Evolutionary conservation across 2,113 vertebrate species (phyloP).

Genomic region (Chlorodrepanis virens): DNA sequence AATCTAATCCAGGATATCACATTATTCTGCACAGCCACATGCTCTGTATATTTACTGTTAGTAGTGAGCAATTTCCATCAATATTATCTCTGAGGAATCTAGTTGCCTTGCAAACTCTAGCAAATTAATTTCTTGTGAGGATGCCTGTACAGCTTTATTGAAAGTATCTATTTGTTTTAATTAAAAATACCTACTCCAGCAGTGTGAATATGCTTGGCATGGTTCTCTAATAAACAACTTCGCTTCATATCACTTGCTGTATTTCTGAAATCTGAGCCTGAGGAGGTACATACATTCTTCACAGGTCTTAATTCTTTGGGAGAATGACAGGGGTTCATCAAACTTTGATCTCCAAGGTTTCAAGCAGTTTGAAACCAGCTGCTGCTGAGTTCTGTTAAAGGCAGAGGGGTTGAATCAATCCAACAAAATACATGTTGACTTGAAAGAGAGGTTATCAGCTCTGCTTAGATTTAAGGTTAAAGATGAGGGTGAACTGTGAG

Average conservation of each 20-base stretch:
- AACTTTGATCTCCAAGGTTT: slow-evolving; percentile 14
- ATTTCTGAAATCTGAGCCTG: not conserved
- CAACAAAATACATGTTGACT: not conserved
- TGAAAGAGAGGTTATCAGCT: slow-evolving; percentile 10
- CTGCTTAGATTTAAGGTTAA: slow-evolving; percentile 4
- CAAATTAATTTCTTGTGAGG: not conserved
- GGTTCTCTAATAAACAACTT: not conserved
- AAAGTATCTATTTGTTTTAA: not conserved
- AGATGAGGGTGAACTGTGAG: not conserved
- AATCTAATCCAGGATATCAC: not conserved
- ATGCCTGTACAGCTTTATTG: not conserved
- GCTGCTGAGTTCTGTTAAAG: not conserved
- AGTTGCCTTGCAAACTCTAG: not conserved
- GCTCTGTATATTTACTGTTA: not conserved
- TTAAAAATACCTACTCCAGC: not conserved
- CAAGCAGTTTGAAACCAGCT: not conserved
- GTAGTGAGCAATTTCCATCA: not conserved
- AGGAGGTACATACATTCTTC: not conserved
- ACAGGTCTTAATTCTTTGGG: not conserved
- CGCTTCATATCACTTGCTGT: not conserved
- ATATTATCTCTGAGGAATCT: not conserved
- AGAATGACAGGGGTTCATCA: not conserved
- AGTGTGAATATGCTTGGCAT: not conserved
- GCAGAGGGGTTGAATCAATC: not conserved
- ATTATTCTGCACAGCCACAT: not conserved